Evolutionary conservation across 1,140 invertebrate species (phyloP), one percentile per base, ranked within the genome.

Genomic region (Drosophila rufa): DNA sequence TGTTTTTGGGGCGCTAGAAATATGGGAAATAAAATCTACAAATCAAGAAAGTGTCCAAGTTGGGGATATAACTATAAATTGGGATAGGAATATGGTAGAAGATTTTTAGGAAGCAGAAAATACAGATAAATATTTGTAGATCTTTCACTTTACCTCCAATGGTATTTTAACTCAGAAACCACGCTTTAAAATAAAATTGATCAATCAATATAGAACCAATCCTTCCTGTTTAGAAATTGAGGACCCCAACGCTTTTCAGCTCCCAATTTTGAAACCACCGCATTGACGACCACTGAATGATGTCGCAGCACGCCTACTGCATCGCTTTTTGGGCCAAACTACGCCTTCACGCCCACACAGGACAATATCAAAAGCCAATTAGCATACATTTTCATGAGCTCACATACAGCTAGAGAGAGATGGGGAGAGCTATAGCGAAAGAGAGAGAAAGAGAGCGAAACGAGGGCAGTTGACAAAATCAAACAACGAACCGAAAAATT

Each of bases 321-420:
- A 27, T 36, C 51, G 27, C 15, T 45, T 36, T 78, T 77, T 61
- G 60, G 70, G 50, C 65, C 66, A 82, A 73, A 86, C 79, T 82
- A 75, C 60, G 60, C 40, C 15, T 43, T 66, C 46, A 56, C 59
- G 40, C 59, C 51, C 46, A 65, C 47, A 47, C 58, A 59, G 77
- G 53, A 84, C 66, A 84, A 80, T 85, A 91, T 91, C 85, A 91
- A 86, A 91, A 91, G 85, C 86, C 85, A 90, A 90, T 90, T 90
- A 90, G 85, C 85, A 90, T 90, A 90, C 82, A 89, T 89, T 85
- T 90, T 79, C 69, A 62, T 50, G 59, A 67, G 30, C 40, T 43
- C 68, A 61, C 65, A 55, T 59, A 51, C 40, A 68, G 38, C 25
- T 27, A 61, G 19, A 19, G 17, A 60, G 40, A 42, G 22, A 42